Percentiles rank a stretch among this genome's conserved stretches.
Conservation (phyloP, 2,888 invertebrate species). For the Congeria kusceri region DNA sequence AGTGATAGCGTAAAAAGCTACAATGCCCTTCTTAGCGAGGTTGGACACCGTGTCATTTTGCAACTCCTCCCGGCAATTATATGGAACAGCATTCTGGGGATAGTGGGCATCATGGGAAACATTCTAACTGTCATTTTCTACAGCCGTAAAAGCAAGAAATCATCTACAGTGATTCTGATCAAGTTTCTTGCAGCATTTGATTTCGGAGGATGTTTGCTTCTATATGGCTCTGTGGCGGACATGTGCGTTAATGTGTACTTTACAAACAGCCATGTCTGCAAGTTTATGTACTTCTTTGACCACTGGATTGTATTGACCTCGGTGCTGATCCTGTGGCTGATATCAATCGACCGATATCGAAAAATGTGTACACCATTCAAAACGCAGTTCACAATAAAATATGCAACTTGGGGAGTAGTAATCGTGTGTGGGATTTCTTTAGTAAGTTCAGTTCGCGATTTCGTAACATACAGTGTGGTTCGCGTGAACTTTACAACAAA, state of each 20-base stretch:
- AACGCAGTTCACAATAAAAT: constrained; percentile 28
- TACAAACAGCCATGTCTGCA: constrained; percentile 25
- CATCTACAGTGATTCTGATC: constrained; percentile 40
- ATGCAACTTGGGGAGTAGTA: constrained; percentile 13
- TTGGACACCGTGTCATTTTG: too few species aligned
- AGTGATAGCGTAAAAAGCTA: too few species aligned
- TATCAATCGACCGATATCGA: constrained; percentile 43
- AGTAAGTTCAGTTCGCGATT: constrained; percentile 30
- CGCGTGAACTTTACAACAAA: constrained; percentile 13
- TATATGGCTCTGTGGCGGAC: constrained; percentile 30
- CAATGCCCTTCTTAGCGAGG: too few species aligned
- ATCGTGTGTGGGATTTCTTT: constrained; percentile 19
- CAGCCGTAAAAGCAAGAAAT: constrained; percentile 1
- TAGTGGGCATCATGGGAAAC: constrained; percentile 41
- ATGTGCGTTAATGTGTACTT: constrained; percentile 33
- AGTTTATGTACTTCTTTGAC: constrained; percentile 50
- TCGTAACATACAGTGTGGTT: constrained; percentile 39
- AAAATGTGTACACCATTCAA: constrained; percentile 40
- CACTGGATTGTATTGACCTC: constrained; percentile 50
- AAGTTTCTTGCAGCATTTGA: constrained; percentile 34
- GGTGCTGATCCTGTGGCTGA: constrained; percentile 38
- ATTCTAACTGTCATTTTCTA: constrained; percentile 44
- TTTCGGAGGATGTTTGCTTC: constrained; percentile 35
- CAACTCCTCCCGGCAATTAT: too few species aligned
- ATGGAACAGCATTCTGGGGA: not conserved